Evolutionary conservation across 1,140 invertebrate species (phyloP), one percentile per base, ranked within the genome.

Genomic region (Ylistrum balloti): DNA sequence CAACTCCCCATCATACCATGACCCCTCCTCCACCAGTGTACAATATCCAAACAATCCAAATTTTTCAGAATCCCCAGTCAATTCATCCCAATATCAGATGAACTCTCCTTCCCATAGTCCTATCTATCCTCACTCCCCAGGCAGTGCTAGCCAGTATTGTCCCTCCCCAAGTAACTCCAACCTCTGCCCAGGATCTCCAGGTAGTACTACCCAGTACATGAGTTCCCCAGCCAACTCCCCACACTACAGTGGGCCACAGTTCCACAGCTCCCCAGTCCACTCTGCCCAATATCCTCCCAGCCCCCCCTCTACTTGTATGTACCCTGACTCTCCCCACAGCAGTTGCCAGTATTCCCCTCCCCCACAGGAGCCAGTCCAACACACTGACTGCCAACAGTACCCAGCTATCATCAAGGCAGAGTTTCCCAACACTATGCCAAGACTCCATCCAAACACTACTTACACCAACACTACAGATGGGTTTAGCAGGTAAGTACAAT

Each of bases 21-120:
- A 74, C 33, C 85, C 85, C 28, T 89, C 88, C n/a, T 38, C 85
- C 20, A 86, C 10, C 86, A 86, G 20, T 86, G 85, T 85, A 28
- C 88, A 89, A 33, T 89, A 89, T 41, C 88, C 85, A n/a, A 89
- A 89, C 35, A 1, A 22, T 28, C 56, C 56, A 1, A 74, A 74
- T n/a, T 74, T 28, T 74, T 74, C 56, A 28, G 56, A 74, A 28
- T 89, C 88, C 20, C 88, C 88, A 32, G n/a, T 74, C 13, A 86
- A 86, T 41, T n/a, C 33, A n/a, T 86, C 35, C 85, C 88, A 90
- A 33, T 90, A 56, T 74, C 38, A 90, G 48, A 38, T 86, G 48
- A 90, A 90, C 45, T 90, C 89, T 5, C 89, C 89, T 41, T 33
- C 33, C 35, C 86, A 38, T 20, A 87, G 89, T 28, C 89, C 89